Evolutionary conservation across 2,797 vertebrate species (phyloP), one percentile per base, ranked within the genome.

Genomic region (Thripadectes ignobilis): DNA sequence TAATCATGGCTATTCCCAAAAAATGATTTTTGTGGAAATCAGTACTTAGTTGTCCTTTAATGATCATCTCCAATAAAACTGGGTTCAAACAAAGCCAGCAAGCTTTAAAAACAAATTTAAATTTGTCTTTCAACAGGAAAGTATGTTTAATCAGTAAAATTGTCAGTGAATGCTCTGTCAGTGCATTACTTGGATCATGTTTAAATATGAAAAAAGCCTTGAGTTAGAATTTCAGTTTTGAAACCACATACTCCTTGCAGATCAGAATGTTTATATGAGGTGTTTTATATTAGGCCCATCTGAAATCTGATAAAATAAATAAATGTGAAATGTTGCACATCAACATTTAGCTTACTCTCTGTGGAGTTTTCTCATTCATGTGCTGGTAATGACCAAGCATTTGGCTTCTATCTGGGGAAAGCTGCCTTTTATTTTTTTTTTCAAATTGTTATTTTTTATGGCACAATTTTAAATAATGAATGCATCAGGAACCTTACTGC

Each of bases 221-320:
- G 0, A 59, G 26, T 76, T 55, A 76, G 45, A 49, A 81, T 92
- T 92, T 81, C 49, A 54, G 59, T 76, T 93, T 63, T 85, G 41
- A 82, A 67, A 74, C 18, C 49, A 36, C 1, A 3, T 81, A 13
- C 16, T 88, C 27, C 19, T 78, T 71, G 59, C 27, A 85, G 38
- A 79, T 88, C 45, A 67, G 29, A 68, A 43, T 86, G 46, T 39
- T 85, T 75, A 74, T 78, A 67, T 59, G 34, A 67, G 41, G 27
- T 85, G 8, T n/a, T 91, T 93, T 78, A 12, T 51, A 86, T 77
- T 27, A 81, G 54, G 30, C 27, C 3, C 2, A 41, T 45, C 41
- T 69, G 55, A 95, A 88, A 86, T 79, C 34, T 83, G 71, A 85
- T 80, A 58, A 82, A 83, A 87, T 41, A 85, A 95, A 89, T 48